These are phyloP conservation scores for Umimayanthus kanabou DNA, from an alignment of 92 coral and sea anemone species.

Conservation along the genomic window DNA sequence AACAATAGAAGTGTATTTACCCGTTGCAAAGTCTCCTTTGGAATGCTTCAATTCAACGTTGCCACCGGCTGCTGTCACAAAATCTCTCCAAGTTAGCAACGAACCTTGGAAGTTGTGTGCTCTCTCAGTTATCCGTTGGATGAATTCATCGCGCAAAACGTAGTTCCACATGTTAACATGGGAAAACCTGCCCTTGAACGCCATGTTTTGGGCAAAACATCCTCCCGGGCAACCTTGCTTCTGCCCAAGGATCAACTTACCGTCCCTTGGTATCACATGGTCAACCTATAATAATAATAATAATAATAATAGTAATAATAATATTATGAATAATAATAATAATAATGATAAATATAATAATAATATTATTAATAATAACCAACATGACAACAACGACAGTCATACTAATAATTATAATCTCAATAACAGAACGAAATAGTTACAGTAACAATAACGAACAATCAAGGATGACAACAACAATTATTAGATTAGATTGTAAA, in stretches of 20 bases:
- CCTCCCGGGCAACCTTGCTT: constrained; percentile 2
- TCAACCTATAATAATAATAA: not conserved
- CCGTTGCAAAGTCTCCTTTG: not conserved
- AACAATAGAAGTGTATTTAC: not conserved
- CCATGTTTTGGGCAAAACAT: not conserved
- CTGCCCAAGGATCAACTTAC: not conserved
- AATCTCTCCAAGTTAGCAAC: not conserved
- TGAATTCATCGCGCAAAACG: not conserved
- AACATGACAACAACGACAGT: no score
- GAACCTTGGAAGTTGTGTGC: not conserved
- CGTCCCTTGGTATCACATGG: constrained; percentile 2
- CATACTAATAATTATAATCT: no score
- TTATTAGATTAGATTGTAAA: no score
- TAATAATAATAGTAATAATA: no score
- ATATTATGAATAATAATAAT: no score
- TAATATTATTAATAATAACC: no score
- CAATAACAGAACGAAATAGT: no score
- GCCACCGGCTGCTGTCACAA: not conserved
- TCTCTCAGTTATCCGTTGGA: not conserved
- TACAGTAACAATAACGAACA: no score
- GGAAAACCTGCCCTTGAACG: not conserved
- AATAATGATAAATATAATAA: no score
- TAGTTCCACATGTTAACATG: constrained; percentile 5
- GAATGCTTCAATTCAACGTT: not conserved
- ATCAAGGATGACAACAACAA: no score